Evolutionary conservation across 2,888 invertebrate species (phyloP), one percentile per base, ranked within the genome.

Genomic region (Perdita meconis): DNA sequence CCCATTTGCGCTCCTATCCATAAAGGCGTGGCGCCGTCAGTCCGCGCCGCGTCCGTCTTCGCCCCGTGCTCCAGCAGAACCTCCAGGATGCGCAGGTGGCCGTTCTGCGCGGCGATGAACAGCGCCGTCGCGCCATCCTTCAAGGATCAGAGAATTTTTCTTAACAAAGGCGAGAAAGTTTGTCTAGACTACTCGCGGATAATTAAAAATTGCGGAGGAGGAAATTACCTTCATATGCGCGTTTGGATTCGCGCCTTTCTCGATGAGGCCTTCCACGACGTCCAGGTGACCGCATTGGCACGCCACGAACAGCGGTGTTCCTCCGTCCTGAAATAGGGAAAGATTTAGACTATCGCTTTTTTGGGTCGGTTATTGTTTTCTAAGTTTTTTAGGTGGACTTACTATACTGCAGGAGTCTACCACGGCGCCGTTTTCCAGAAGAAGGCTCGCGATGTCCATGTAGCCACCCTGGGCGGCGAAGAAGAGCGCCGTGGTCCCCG

Each of bases 1-100:
- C 98, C 98, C 97, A 98, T 98, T 94, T 98, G 98, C 81, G 97
- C 95, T 44, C 98, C 96, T 88, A 98, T 98, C 98, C 98, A 98
- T 82, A 98, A 94, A 77, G 98, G 96, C 56, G 97, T 96, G 90
- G 97, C 97, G 78, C 96, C 95, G 93, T 98, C 98, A 3, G 95
- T 95, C 88, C 98, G 95, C 83, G 95, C 94, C 0, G 94, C 93
- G 91, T 97, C 97, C 51, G 95, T 94, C 68, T 94, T 93, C 0
- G 97, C 97, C 42, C 97, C 97, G 57, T 95, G 95, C 4, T 94
- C 93, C 79, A 98, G 90, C 66, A 98, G 94, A 85, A 95, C 94
- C 69, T 95, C 94, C 78, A 97, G 94, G 83, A 97, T 96, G 16
- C 96, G 96, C 83, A 95, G 94, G 93, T 98, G 98, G 0, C 98